A percentile compares a stretch with the other conserved stretches of the same genome.
Evolutionary conservation across 2,113 vertebrate species (phyloP).

Genomic region (Sinocyclocheilus maitianheensis): DNA sequence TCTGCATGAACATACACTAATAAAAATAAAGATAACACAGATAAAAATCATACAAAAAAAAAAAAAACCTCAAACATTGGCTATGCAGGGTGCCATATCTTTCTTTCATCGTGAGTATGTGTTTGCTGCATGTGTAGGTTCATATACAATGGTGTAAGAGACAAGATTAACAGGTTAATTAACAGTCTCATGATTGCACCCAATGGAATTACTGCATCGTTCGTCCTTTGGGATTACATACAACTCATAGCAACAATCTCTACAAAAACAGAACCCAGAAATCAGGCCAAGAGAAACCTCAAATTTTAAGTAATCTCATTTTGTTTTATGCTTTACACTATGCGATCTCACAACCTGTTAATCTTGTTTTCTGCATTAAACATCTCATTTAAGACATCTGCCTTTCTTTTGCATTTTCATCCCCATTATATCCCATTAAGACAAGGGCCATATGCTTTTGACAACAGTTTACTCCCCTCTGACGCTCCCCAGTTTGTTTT

Average conservation of each 20-base stretch:
- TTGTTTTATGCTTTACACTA: slow-evolving; percentile 10
- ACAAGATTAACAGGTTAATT: no score
- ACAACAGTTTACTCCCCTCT: slow-evolving; percentile 47
- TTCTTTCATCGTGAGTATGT: slow-evolving; percentile 4
- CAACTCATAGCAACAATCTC: slow-evolving; percentile 11
- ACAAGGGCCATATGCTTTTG: slow-evolving; percentile 57
- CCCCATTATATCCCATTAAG: slow-evolving; percentile 52
- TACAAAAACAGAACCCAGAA: slow-evolving; percentile 6
- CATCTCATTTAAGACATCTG: slow-evolving; percentile 43
- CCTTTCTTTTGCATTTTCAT: slow-evolving; percentile 55
- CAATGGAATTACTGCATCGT: not conserved
- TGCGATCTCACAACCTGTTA: slow-evolving; percentile 35
- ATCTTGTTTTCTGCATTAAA: slow-evolving; percentile 38
- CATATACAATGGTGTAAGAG: not conserved
- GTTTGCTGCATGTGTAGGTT: slow-evolving; percentile 21
- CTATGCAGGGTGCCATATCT: no score
- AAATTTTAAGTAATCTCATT: slow-evolving; percentile 6
- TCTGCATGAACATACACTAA: not conserved
- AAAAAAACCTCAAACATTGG: no score
- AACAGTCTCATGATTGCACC: not conserved
- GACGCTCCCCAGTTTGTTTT: slow-evolving; percentile 39
- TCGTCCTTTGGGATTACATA: not conserved
- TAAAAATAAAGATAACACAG: no score
- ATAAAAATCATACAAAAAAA: not conserved
- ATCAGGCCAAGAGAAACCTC: not conserved